phyloP scores from a whole-genome alignment of 2,797 vertebrate species.

The Phylloscopus collybita region DNA sequence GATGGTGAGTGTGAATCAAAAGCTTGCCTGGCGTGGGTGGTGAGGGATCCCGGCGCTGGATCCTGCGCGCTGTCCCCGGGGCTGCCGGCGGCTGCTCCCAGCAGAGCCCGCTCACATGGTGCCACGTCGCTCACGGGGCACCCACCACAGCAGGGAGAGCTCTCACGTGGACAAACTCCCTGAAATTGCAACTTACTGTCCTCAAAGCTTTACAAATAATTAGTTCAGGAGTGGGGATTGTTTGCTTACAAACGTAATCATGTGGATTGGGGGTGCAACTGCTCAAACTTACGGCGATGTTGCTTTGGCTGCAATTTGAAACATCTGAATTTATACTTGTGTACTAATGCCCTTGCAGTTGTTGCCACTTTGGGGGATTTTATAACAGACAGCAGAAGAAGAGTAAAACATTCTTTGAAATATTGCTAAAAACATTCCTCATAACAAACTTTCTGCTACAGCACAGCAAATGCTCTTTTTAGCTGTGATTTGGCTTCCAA shows the following conservation, averaged over 20 bases:
- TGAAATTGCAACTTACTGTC: fast-evolving
- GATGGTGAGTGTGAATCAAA: background rate
- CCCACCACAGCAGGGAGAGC: background rate
- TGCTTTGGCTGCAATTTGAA: background rate
- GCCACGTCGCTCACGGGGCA: background rate
- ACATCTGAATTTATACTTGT: background rate
- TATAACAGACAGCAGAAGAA: background rate
- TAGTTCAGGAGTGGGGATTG: background rate
- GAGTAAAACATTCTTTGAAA: background rate
- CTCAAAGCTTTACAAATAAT: background rate
- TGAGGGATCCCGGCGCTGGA: background rate
- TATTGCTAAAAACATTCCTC: background rate
- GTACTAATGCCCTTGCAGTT: background rate
- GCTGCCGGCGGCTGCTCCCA: background rate
- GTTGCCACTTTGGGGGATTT: background rate
- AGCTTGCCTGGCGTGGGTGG: background rate
- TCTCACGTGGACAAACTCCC: background rate
- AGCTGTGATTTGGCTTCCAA: background rate
- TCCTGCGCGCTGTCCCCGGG: background rate
- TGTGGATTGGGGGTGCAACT: background rate
- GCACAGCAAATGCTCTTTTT: background rate
- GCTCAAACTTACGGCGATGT: background rate
- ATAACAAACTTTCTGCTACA: background rate
- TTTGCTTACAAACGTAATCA: background rate
- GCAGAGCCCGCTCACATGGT: fast-evolving